Base-by-base conservation (phyloP, 1,140 invertebrate species). In the Hermatobates lingyangjiaoensis region DNA sequence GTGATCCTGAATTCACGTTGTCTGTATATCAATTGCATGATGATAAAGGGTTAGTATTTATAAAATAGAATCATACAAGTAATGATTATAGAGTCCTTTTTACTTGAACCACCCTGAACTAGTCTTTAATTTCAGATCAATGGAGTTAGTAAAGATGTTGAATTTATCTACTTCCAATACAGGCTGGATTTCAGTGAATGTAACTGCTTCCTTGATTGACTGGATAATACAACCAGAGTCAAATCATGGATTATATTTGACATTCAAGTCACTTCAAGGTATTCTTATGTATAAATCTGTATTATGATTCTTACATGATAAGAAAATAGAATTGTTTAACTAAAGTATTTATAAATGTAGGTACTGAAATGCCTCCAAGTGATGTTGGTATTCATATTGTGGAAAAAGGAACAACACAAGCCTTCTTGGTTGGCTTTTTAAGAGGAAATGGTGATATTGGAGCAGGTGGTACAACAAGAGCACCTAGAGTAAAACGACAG, bases 231-330 rank as follows among this genome's bases (percentile, higher is more conserved):
- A 80, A 56, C 80, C 84, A 0, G 68, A 75, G 2, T 73, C 77
- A n/a, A 94, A 95, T 66, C 75, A 79, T 50, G 91, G 90, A 42
- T 73, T 95, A n/a, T 89, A 87, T 63, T 70, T 91, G 78, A n/a
- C 30, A 7, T 10, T 10, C 30, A 34, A 34, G 7, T 34, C 7
- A 34, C 30, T 7, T 34, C 30, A 10, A 10, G 7, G n/a, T 34
- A 34, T 34, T 34, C 7, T n/a, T 34, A 34, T n/a, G 7, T 10
- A 34, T 34, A 34, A 34, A n/a, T 34, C n/a, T 10, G 7, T n/a
- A 10, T 34, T n/a, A 10, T 34, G 30, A 10, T 34, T 34, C 7
- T 10, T 10, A n/a, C 30, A 34, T 10, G n/a, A n/a, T 10, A 34
- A 34, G 30, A n/a, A 34, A 10, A 7, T 34, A 10, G 30, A 10